Percentiles rank a stretch among this genome's conserved stretches.
Conservation (phyloP, 1,140 invertebrate genomes). For the Drosophila seguyi region DNA sequence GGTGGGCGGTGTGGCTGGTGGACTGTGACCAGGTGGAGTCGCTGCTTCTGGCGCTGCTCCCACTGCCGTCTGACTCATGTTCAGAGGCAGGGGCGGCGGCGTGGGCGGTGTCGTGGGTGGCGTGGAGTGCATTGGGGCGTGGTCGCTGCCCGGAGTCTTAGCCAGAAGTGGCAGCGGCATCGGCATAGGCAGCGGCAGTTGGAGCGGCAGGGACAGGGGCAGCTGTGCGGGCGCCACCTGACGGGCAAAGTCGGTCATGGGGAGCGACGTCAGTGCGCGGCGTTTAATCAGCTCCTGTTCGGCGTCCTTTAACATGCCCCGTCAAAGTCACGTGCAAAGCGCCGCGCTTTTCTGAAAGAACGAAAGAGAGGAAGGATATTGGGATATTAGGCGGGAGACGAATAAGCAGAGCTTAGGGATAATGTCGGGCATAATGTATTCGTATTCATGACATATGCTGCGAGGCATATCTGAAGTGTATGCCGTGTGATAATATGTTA, state of each 20-base stretch:
- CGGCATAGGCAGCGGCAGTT: slow-evolving; percentile 31
- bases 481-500: slow-evolving; percentile 84
- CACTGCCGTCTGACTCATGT: slow-evolving; percentile 65
- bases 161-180: slow-evolving; percentile 54
- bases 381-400: slow-evolving; percentile 26
- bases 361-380: slow-evolving; percentile 16
- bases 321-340: slow-evolving; percentile 59
- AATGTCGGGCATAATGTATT: slow-evolving; percentile 68
- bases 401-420: slow-evolving; percentile 41
- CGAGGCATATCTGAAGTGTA: slow-evolving; percentile 43
- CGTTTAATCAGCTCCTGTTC: slow-evolving; percentile 77
- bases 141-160: slow-evolving; percentile 43
- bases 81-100: slow-evolving; percentile 70
- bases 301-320: slow-evolving; percentile 82
- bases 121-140: slow-evolving; percentile 63
- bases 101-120: slow-evolving; percentile 79
- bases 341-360: slow-evolving; percentile 21
- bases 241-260: slow-evolving; percentile 73
- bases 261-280: slow-evolving; percentile 74
- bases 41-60: slow-evolving; percentile 4
- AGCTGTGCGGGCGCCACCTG: slow-evolving; percentile 65
- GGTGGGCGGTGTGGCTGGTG: slow-evolving; percentile 66
- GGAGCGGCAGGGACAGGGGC: slow-evolving; percentile 50
- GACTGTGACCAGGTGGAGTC: slow-evolving; percentile 46
- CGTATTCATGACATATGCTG: slow-evolving; percentile 81